These are phyloP conservation scores for Zele albiditarsus DNA, from an alignment of 2,888 invertebrate genomes.

Conservation along the genomic window DNA sequence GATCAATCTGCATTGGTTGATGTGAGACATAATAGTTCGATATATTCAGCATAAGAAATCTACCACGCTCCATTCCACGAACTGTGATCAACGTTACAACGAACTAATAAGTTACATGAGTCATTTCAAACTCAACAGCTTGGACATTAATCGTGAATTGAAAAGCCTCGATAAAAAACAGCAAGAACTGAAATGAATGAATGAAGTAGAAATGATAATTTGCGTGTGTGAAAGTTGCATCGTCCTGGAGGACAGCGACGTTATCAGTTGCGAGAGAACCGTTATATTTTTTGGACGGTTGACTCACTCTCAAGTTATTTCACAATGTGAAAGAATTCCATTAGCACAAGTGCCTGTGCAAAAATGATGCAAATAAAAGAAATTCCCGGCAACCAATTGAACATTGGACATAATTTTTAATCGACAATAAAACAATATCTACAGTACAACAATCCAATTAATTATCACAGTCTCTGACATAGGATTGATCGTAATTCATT, in stretches of 20 bases:
- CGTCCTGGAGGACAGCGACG: not conserved
- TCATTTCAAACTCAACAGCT: not conserved
- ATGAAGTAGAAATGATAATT: not conserved
- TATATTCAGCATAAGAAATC: constrained; percentile 19
- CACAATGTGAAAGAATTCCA: not conserved
- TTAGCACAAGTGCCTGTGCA: not conserved
- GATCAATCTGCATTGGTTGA: not conserved
- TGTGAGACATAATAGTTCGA: not conserved
- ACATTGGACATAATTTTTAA: not conserved
- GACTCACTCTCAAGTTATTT: not conserved
- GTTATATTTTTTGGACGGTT: not conserved
- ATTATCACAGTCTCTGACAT: not conserved
- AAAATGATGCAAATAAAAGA: not conserved
- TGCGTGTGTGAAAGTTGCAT: not conserved
- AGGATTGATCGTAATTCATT: not conserved
- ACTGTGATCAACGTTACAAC: constrained; percentile 2
- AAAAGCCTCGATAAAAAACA: not conserved
- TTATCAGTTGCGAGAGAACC: not conserved
- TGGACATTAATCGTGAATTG: not conserved
- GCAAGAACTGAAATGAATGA: not conserved
- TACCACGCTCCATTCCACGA: not conserved
- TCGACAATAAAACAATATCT: not conserved
- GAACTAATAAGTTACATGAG: not conserved
- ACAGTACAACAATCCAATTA: not conserved
- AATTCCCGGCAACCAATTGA: not conserved